A percentile compares a stretch with the other conserved stretches of the same genome.
These are phyloP conservation scores for Eurosta solidaginis DNA, from an alignment of 1,140 invertebrate genomes.

Conservation along the genomic window DNA sequence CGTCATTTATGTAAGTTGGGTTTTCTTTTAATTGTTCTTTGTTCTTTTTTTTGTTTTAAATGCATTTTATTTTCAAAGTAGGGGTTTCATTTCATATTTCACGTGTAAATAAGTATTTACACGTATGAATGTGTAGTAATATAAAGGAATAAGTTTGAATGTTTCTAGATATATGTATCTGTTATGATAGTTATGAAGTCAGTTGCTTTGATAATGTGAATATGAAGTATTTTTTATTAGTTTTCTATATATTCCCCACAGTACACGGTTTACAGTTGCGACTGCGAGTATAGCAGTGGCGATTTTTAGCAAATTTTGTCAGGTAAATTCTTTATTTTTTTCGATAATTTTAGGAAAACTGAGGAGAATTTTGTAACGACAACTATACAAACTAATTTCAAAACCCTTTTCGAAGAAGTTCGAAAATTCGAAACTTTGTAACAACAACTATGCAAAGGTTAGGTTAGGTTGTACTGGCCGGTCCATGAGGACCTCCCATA, in stretches of 20 bases:
- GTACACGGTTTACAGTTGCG: neutral
- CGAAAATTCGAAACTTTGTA: too few relatives aligned
- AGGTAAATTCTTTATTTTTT: too few relatives aligned
- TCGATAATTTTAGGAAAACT: too few relatives aligned
- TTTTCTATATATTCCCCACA: neutral
- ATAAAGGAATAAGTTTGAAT: slow-evolving; percentile 19
- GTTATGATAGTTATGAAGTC: neutral
- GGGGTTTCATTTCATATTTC: neutral
- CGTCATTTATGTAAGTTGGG: neutral
- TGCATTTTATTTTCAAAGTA: neutral
- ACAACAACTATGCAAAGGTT: too few relatives aligned
- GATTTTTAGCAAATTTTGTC: too few relatives aligned
- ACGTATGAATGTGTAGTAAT: neutral
- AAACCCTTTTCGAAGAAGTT: too few relatives aligned
- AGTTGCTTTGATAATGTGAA: neutral
- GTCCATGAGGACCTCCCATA: too few relatives aligned
- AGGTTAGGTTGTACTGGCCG: too few relatives aligned
- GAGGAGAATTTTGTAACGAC: too few relatives aligned
- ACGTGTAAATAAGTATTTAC: too few relatives aligned
- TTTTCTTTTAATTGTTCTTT: neutral
- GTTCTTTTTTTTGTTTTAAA: neutral
- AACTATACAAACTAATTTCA: too few relatives aligned
- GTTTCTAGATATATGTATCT: neutral
- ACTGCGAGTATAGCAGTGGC: too few relatives aligned
- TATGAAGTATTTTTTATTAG: neutral